Evolutionary conservation across 2,113 vertebrate genomes (phyloP), one percentile per base, ranked within the genome.

Genomic region (Ornithorhynchus anatinus): DNA sequence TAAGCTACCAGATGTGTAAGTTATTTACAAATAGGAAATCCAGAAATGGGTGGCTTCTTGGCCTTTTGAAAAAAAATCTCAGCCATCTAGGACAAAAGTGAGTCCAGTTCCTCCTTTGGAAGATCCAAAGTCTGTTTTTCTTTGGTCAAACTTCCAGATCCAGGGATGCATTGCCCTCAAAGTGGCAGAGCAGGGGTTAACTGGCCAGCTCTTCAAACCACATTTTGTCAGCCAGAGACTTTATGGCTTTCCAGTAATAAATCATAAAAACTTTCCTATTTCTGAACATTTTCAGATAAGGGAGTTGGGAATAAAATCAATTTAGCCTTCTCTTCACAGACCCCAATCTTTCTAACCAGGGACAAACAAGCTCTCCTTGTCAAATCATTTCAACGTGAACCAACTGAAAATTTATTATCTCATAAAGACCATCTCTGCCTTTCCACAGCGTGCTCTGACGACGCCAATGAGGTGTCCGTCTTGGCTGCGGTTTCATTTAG

Each of bases 281-380:
- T 90, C 88, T 91, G 86, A 94, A 94, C 89, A 86, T 92, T 93
- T 91, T 82, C 54, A 94, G 95, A 96, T 95, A 96, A 96, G 91
- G 35, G 82, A 91, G 82, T 84, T 89, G 87, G 81, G 82, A 94
- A 94, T 94, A 89, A 91, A 94, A 94, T 96, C 92, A 92, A 92
- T 94, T 93, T 93, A 89, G 81, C 79, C 77, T 86, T 92, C 90
- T 89, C 61, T 84, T 82, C 20, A 40, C 89, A 88, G 81, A 74
- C 91, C 90, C 89, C 88, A 78, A 81, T 91, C 91, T 92, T 87
- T 87, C 84, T 71, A 78, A 80, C 54, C 69, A 67, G 80, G 56
- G 64, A 88, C 84, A 87, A 91, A 88, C 72, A 82, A 17, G 58
- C 64, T 42, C 71, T 89, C 82, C 90, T 89, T 91, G 91, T 93